phyloP scores from a whole-genome alignment of 2,113 vertebrate genomes.

The Ciconia stormi region DNA sequence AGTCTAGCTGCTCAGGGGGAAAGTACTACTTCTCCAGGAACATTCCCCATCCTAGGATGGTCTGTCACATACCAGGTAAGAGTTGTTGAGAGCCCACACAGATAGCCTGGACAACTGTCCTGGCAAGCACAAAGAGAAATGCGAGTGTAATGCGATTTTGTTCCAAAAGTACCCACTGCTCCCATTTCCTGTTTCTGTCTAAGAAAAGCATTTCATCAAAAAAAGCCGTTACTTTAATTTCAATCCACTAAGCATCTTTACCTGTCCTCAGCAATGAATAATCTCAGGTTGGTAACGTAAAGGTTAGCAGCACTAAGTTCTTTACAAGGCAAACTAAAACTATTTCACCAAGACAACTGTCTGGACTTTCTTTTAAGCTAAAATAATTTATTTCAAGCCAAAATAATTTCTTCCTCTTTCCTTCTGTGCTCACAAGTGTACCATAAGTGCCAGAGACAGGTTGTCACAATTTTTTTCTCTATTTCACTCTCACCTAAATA shows the following conservation, averaged over 20 bases:
- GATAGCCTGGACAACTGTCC: too few species aligned
- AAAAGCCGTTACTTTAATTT: neutral
- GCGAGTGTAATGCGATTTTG: accelerated
- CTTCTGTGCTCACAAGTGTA: neutral
- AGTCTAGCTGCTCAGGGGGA: neutral
- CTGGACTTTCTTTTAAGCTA: neutral
- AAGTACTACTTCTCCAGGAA: conserved; percentile 49
- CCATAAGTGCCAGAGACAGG: neutral
- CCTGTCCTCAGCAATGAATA: neutral
- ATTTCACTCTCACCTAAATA: neutral
- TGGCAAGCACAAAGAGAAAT: neutral
- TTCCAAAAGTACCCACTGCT: neutral
- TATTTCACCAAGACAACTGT: neutral
- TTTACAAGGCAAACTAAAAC: neutral
- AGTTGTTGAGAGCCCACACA: neutral
- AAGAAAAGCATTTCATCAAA: neutral
- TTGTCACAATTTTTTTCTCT: neutral
- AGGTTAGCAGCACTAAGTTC: neutral
- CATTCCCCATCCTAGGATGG: conserved; percentile 60
- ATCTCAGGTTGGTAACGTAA: neutral
- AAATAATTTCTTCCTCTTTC: neutral
- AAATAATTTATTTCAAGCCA: neutral
- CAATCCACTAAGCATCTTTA: neutral
- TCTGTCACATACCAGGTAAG: conserved; percentile 69
- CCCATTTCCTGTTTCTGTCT: neutral